phyloP scores from a whole-genome alignment of 2,113 vertebrate genomes.

The Xerus inauris region DNA sequence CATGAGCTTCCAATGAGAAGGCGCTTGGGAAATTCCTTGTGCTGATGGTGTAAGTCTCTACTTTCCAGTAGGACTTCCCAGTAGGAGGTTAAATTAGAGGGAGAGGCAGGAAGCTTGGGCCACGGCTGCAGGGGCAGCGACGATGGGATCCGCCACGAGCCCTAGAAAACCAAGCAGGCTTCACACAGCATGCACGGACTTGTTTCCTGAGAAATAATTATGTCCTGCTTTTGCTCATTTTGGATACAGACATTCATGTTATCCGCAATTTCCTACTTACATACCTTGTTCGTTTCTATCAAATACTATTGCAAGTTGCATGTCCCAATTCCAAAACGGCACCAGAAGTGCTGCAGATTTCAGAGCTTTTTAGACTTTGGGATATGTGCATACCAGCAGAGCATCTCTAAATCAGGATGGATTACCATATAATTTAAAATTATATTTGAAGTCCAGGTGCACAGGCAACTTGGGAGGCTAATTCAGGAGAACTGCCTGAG shows the following conservation, averaged over 20 bases:
- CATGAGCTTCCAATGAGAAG: background rate
- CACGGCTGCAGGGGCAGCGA: rapidly evolving
- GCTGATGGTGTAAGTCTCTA: background rate
- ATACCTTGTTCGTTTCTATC: background rate
- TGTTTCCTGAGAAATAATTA: background rate
- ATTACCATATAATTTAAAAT: conserved; percentile 24
- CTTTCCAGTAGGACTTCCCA: background rate
- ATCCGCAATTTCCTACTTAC: background rate
- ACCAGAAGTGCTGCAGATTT: background rate
- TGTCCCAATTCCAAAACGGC: background rate
- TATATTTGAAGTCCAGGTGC: background rate
- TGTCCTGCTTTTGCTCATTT: background rate
- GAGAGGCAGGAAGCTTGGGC: background rate
- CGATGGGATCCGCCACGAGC: rapidly evolving
- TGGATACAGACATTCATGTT: background rate
- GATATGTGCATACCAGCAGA: background rate
- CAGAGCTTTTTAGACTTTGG: background rate
- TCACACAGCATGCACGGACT: background rate
- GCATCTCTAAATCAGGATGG: background rate
- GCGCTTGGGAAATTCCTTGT: background rate
- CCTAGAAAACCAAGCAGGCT: background rate
- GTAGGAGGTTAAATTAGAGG: background rate
- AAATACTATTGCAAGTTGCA: background rate
- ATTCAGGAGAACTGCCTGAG: background rate
- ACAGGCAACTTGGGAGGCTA: background rate